Evolutionary conservation across 2,113 vertebrate species (phyloP).

Genomic region (Sclerurus mexicanus): DNA sequence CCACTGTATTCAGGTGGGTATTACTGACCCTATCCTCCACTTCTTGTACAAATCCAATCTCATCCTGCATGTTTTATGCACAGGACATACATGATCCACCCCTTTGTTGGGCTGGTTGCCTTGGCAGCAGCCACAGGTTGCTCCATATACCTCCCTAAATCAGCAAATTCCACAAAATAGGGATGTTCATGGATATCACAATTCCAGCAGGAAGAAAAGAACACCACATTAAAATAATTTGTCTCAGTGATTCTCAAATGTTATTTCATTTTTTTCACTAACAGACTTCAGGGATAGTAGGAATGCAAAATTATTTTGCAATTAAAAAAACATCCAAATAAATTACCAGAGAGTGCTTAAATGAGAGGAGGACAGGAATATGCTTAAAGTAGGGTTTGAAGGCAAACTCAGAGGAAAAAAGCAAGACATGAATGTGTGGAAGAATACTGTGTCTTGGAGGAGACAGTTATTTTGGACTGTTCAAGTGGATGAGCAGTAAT

Average conservation of each 20-base stretch:
- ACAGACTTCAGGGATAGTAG: neutral
- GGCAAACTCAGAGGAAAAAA: neutral
- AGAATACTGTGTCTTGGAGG: neutral
- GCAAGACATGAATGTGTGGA: neutral
- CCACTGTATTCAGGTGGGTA: neutral
- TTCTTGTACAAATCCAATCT: neutral
- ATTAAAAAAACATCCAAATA: neutral
- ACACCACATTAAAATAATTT: neutral
- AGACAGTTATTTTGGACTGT: neutral
- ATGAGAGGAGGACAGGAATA: neutral
- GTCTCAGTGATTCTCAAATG: neutral
- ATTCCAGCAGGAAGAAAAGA: neutral
- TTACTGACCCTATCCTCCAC: neutral
- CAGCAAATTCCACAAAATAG: neutral
- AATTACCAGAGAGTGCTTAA: neutral
- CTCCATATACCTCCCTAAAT: neutral
- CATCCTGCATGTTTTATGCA: neutral
- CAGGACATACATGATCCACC: neutral
- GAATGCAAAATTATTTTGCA: neutral
- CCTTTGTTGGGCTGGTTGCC: neutral
- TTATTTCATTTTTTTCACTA: neutral
- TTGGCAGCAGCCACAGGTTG: neutral
- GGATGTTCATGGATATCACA: neutral
- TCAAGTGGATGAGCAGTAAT: neutral
- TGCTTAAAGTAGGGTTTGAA: accelerated